Evolutionary conservation across 2,797 vertebrate genomes (phyloP), one percentile per base, ranked within the genome.

Genomic region (Lacerta agilis): DNA sequence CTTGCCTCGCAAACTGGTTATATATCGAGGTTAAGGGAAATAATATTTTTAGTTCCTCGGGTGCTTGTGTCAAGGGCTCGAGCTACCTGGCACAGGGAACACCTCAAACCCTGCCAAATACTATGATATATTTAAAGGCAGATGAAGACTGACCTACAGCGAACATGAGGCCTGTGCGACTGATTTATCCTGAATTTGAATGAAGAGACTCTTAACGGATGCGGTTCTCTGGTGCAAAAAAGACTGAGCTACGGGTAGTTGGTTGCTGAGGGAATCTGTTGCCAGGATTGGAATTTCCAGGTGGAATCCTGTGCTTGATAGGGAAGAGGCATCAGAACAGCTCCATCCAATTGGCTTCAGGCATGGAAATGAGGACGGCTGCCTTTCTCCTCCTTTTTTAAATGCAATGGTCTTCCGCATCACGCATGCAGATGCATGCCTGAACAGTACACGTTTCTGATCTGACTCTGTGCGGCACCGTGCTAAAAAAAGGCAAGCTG

Each of bases 211-310:
- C 49, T 9, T 84, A 78, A 69, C 23, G 13, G 71, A 76, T 23
- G 61, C 5, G 9, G 58, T n/a, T 58, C 82, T 67, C 43, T 86
- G 72, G 25, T 25, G 8, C 18, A 83, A 83, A 45, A 38, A 45
- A 38, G 33, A n/a, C 17, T 20, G 20, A 9, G 41, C 27, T 20
- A 43, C 27, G 4, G 23, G 6, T 66, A 73, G 77, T 38, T 85
- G 69, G 88, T 86, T 77, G 78, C 83, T 69, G 83, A 61, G 69
- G 25, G 49, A 85, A 82, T 86, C 83, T 41, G 88, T 86, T 89
- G 61, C 88, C 29, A 27, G 43, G 79, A 76, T 76, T 43, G 86
- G 88, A 81, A 89, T 67, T 38, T 82, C 11, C 79, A 67, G 78
- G 64, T 38, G 25, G 83, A 89, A 88, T 23, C 67, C n/a, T 18